phyloP scores from a whole-genome alignment of 1,140 invertebrate genomes.

The Ceratina australensis region DNA sequence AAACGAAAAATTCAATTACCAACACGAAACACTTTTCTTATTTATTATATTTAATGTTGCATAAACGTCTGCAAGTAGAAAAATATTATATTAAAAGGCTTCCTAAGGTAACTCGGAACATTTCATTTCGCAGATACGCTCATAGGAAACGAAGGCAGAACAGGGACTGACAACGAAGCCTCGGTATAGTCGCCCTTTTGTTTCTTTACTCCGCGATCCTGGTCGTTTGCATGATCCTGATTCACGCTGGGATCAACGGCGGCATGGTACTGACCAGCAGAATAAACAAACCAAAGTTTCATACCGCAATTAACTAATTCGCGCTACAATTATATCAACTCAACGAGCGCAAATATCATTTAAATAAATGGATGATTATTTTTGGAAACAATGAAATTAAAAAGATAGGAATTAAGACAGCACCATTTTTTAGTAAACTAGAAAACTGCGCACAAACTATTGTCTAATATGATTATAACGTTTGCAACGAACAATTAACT shows the following conservation, averaged over 20 bases:
- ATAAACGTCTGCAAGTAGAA: not conserved
- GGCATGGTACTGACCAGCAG: slow-evolving; percentile 74
- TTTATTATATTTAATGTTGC: too few relatives aligned
- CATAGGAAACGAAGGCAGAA: slow-evolving; percentile 69
- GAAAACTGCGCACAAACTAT: too few relatives aligned
- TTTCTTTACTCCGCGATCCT: slow-evolving; percentile 82
- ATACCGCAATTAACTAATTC: slow-evolving; percentile 4
- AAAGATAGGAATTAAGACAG: too few relatives aligned
- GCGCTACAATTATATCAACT: not conserved
- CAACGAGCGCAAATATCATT: too few relatives aligned
- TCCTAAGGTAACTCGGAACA: not conserved
- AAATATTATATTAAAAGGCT: not conserved
- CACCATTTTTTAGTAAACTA: too few relatives aligned
- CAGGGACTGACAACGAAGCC: slow-evolving; percentile 81
- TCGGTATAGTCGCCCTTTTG: slow-evolving; percentile 80
- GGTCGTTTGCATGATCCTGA: slow-evolving; percentile 80
- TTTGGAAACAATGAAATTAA: too few relatives aligned
- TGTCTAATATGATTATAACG: too few relatives aligned
- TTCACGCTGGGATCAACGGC: slow-evolving; percentile 81
- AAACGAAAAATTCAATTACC: too few relatives aligned
- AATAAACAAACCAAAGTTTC: not conserved
- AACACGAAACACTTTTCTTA: too few relatives aligned
- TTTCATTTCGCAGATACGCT: slow-evolving; percentile 55
- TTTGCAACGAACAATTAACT: too few relatives aligned
- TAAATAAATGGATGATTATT: too few relatives aligned